Evolutionary conservation across 2,797 vertebrate species (phyloP).

Genomic region (Agapornis canus): DNA sequence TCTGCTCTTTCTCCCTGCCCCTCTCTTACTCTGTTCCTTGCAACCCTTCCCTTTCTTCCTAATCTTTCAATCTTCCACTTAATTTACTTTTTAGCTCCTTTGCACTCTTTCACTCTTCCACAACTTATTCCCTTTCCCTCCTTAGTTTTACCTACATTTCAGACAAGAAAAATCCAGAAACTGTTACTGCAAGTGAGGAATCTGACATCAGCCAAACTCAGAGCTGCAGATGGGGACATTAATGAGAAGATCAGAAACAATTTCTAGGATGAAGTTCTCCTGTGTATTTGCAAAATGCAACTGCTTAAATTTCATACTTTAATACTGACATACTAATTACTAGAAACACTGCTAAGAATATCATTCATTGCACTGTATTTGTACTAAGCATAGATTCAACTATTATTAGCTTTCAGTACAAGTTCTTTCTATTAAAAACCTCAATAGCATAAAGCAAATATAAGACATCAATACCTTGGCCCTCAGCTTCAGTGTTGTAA

Average conservation of each 20-base stretch:
- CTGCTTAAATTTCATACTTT: not conserved
- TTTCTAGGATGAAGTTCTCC: not conserved
- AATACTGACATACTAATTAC: not conserved
- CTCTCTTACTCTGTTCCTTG: not conserved
- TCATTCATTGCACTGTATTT: not conserved
- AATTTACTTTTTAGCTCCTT: not conserved
- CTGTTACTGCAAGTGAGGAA: accelerated
- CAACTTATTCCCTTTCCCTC: accelerated
- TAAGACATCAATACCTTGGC: not conserved
- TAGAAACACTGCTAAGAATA: not conserved
- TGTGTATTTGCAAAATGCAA: not conserved
- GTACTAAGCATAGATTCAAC: not conserved
- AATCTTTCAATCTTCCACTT: not conserved
- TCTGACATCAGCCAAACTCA: accelerated
- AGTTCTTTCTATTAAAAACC: not conserved
- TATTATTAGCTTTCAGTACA: not conserved
- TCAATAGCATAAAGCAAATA: not conserved
- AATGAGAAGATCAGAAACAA: not conserved
- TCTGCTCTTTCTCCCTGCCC: not conserved
- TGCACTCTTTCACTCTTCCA: not conserved
- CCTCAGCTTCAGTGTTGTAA: not conserved
- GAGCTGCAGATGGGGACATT: not conserved
- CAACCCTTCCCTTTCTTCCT: not conserved
- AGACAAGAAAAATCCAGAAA: not conserved
- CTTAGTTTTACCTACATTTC: not conserved